Conservation (phyloP, 2,113 vertebrate species). For the Cyprinus carpio region DNA sequence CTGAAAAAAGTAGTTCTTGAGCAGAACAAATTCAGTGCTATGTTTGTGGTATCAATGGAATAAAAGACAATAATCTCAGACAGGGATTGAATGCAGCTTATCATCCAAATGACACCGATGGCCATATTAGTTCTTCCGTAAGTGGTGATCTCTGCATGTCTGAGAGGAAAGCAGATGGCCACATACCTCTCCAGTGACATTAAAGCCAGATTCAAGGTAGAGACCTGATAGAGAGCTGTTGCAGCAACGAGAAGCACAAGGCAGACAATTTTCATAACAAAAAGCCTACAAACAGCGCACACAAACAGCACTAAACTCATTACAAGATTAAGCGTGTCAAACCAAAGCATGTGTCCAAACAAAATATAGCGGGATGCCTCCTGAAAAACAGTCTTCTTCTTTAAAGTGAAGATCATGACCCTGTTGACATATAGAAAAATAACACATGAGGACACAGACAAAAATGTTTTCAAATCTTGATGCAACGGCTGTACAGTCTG, state of each 20-base stretch:
- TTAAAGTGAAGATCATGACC: slow-evolving; percentile 63
- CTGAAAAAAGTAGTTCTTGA: slow-evolving; percentile 13
- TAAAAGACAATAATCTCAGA: slow-evolving; percentile 54
- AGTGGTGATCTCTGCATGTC: slow-evolving; percentile 55
- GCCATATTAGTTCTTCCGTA: slow-evolving; percentile 30
- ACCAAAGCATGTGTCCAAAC: slow-evolving; percentile 64
- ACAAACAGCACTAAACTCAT: no score
- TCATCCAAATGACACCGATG: slow-evolving; percentile 58
- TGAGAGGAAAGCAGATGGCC: slow-evolving; percentile 68
- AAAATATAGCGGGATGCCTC: slow-evolving; percentile 67
- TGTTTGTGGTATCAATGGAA: not conserved
- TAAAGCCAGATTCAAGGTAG: slow-evolving; percentile 64
- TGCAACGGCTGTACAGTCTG: not conserved
- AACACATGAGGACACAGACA: no score
- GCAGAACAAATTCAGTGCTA: slow-evolving; percentile 7
- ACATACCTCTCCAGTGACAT: slow-evolving; percentile 71
- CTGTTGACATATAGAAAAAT: slow-evolving; percentile 63
- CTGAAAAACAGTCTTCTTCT: slow-evolving; percentile 58
- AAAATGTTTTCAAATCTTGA: not conserved
- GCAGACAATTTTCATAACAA: no score
- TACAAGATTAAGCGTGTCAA: slow-evolving; percentile 62
- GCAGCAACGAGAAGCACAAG: not conserved
- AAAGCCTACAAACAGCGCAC: no score
- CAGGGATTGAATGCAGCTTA: slow-evolving; percentile 52
- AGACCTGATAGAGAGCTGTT: slow-evolving; percentile 35